Evolutionary conservation across 1,140 invertebrate species (phyloP), one percentile per base, ranked within the genome.

Genomic region (Pseudobourletiella spinata): DNA sequence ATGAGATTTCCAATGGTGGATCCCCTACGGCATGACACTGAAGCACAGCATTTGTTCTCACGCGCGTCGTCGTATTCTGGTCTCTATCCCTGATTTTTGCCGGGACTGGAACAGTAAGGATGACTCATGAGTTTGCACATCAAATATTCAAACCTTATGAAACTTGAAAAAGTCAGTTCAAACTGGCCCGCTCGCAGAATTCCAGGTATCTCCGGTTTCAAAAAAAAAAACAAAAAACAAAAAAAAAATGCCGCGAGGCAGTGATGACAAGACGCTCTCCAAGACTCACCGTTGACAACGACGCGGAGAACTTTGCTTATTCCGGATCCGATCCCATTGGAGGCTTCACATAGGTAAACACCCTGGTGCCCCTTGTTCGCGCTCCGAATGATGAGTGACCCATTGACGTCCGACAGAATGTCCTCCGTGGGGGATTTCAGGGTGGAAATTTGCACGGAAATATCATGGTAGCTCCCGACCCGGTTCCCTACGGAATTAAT

Each of bases 231-330:
- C n/a, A n/a, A n/a, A n/a, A n/a, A n/a, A n/a, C n/a, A n/a, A n/a
- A n/a, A n/a, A n/a, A n/a, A n/a, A n/a, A n/a, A n/a, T n/a, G n/a
- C n/a, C n/a, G n/a, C n/a, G n/a, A n/a, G n/a, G n/a, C n/a, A n/a
- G n/a, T n/a, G n/a, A n/a, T n/a, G n/a, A n/a, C n/a, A n/a, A n/a
- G n/a, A n/a, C n/a, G n/a, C n/a, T n/a, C n/a, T n/a, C n/a, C n/a
- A n/a, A n/a, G n/a, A 67, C 74, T 74, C 74, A 82, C 80, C 78
- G 63, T 81, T 77, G 6, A 83, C 80, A 8, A 72, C 74, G 6
- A 83, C 72, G 52, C 72, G 72, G 15, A 81, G 72, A n/a, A 80
- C 74, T 74, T 81, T 80, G 66, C 80, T 81, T 56, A 82, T 74
- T 0, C 76, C 78, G 28, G 75, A 73, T 15, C 79, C 79, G 26